A percentile compares a stretch with the other conserved stretches of the same genome.
These are phyloP conservation scores for Hydrolagus affinis DNA, from an alignment of 2,113 vertebrate species.

Conservation along the genomic window DNA sequence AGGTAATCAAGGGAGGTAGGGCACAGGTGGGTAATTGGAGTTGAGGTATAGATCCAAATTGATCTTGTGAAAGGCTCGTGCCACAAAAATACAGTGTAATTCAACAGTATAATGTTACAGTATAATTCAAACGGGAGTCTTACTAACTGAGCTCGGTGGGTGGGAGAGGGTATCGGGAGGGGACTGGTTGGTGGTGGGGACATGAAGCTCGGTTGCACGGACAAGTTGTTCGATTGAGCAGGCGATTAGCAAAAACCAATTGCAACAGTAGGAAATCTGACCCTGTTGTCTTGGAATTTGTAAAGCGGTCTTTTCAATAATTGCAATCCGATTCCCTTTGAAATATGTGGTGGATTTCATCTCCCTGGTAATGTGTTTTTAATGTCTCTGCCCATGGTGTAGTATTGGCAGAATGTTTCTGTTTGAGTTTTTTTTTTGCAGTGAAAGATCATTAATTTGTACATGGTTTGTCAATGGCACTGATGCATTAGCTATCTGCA, in stretches of 20 bases:
- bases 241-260: background rate
- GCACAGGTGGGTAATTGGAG: too few species aligned
- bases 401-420: conserved; percentile 10
- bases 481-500: conserved; percentile 16
- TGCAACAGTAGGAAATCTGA: background rate
- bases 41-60: too few species aligned
- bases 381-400: conserved; percentile 10
- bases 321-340: too few species aligned
- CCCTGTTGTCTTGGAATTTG: background rate
- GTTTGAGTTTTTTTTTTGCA: conserved; percentile 15
- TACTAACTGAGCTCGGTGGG: too few species aligned
- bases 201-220: background rate
- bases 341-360: conserved; percentile 7
- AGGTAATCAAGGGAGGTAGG: too few species aligned
- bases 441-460: conserved; percentile 16
- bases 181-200: too few species aligned
- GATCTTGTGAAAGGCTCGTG: too few species aligned
- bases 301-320: background rate
- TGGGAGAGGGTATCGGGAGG: too few species aligned
- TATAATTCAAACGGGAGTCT: too few species aligned
- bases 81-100: too few species aligned
- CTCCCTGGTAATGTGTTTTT: conserved; percentile 8
- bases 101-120: too few species aligned
- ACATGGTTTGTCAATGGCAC: background rate
- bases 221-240: background rate